Evolutionary conservation across 2,888 invertebrate genomes (phyloP).

Genomic region (Cenopis cana): DNA sequence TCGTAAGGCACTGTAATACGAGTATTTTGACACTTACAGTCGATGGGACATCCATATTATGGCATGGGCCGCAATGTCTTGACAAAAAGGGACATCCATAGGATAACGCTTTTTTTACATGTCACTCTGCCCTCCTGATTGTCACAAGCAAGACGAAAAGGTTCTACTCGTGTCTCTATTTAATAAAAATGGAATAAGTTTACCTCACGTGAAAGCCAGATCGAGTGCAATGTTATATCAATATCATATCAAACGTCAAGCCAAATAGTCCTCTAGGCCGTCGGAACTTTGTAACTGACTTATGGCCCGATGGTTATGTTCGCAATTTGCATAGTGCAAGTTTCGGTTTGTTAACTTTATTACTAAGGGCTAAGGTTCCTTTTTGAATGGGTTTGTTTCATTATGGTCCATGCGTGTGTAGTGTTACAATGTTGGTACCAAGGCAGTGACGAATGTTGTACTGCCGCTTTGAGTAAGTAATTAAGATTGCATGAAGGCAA

Average conservation of each 20-base stretch:
- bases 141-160: too few species aligned
- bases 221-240: background rate
- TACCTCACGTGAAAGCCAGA: background rate
- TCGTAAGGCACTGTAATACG: too few species aligned
- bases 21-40: too few species aligned
- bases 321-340: constrained; percentile 21
- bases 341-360: background rate
- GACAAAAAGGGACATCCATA: too few species aligned
- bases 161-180: too few species aligned
- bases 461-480: background rate
- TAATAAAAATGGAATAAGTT: too few species aligned
- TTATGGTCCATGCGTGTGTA: background rate
- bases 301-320: constrained; percentile 17
- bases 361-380: background rate
- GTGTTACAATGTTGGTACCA: background rate
- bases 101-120: too few species aligned
- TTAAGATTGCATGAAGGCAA: constrained; percentile 12
- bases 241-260: background rate
- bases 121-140: too few species aligned
- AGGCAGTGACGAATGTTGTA: background rate
- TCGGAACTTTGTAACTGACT: constrained; percentile 13
- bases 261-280: background rate
- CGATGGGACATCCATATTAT: too few species aligned
- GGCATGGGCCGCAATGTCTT: too few species aligned
- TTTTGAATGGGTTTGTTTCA: constrained; percentile 9